Evolutionary conservation across 2,888 invertebrate genomes (phyloP), one percentile per base, ranked within the genome.

Genomic region (Coenonympha arcania): DNA sequence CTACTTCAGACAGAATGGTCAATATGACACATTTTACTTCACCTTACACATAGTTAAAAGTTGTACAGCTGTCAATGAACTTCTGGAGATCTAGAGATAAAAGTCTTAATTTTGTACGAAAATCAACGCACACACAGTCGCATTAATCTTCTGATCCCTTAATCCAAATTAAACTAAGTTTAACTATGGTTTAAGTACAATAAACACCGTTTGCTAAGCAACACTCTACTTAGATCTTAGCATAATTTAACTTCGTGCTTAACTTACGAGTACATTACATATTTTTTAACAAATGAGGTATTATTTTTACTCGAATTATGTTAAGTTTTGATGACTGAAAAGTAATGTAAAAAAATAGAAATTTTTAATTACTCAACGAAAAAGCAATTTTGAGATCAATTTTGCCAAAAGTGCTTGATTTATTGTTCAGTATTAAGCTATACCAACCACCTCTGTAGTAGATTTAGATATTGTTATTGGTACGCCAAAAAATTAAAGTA

Each of bases 131-230:
- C 20, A 31, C 19, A 5, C 43, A 13, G 4, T 15, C 1, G 2
- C 1, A 20, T 24, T 24, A 36, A 24, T 11, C 30, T 30, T 41
- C 40, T 45, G 48, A 41, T 45, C 41, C 50, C 51, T 51, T 48
- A 48, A 51, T 37, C 36, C 31, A 44, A 45, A 41, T 48, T 43
- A 39, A 41, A 37, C 48, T 45, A 41, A 18, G 28, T 40, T 36
- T 54, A 37, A 26, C 19, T 20, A 46, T 47, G 24, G 42, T 39
- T 45, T 45, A 43, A 37, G 49, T 49, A 42, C 20, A 30, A 36
- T 18, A 30, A 41, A 42, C 9, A 28, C 9, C 26, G 11, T 39
- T 43, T n/a, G 13, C 48, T 48, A 52, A 43, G 42, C 48, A 30
- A 43, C 40, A 40, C 37, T 20, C 20, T 19, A 33, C 43, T 6